Percentiles rank a stretch among this genome's conserved stretches.
phyloP scores from a whole-genome alignment of 2,113 vertebrate genomes.

The Azemiops feae region DNA sequence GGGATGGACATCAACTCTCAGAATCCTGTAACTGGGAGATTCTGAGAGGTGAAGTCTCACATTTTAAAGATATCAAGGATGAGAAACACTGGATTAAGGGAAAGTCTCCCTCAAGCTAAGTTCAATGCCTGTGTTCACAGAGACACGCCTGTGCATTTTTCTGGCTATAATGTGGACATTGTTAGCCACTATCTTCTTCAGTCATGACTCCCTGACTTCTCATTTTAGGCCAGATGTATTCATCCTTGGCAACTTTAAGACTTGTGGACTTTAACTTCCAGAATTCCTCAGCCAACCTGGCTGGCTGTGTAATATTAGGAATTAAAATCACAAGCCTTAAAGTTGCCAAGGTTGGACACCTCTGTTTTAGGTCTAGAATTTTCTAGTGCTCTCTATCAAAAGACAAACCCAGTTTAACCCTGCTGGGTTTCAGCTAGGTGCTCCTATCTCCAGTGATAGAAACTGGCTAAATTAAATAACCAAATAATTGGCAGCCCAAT shows the following conservation, averaged over 20 bases:
- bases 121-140: background rate
- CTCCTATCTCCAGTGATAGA: background rate
- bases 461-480: background rate
- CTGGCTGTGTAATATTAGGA: background rate
- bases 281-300: background rate
- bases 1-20: background rate
- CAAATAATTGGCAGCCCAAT: too few species aligned
- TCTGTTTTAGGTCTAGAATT: background rate
- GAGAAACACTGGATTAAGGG: background rate
- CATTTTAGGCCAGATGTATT: background rate
- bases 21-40: background rate
- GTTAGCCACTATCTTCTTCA: background rate
- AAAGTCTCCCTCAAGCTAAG: background rate
- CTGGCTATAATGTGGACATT: background rate
- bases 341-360: background rate
- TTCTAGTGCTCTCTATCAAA: background rate
- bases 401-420: background rate
- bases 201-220: background rate
- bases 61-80: background rate
- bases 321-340: background rate
- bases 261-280: background rate
- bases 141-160: background rate
- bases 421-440: background rate
- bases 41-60: background rate
- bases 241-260: background rate